Conservation (phyloP, 2,113 vertebrate genomes). For the Ceyx margarethae region DNA sequence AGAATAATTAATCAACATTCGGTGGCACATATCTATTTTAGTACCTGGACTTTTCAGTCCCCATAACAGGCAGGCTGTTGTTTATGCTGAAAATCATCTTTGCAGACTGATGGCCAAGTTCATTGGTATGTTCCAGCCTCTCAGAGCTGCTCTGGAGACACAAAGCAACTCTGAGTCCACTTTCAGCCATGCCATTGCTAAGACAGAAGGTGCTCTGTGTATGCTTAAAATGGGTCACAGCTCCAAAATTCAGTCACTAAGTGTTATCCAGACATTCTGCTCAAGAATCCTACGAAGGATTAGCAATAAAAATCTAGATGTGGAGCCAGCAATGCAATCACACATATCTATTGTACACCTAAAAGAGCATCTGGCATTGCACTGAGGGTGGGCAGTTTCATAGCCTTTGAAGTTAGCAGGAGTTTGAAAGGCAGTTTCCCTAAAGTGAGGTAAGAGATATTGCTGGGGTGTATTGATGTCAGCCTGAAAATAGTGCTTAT, state of each 20-base stretch:
- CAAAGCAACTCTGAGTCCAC: not conserved
- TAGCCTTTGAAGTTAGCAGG: not conserved
- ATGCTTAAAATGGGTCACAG: not conserved
- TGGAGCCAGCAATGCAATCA: not conserved
- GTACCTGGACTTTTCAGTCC: not conserved
- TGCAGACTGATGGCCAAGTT: not conserved
- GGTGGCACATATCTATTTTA: not conserved
- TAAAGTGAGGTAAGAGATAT: not conserved
- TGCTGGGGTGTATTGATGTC: not conserved
- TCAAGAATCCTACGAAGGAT: not conserved
- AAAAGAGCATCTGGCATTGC: not conserved
- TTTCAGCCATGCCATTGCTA: not conserved
- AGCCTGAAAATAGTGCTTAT: not conserved
- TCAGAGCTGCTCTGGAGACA: not conserved
- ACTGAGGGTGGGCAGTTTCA: not conserved
- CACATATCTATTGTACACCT: not conserved
- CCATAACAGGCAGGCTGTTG: not conserved
- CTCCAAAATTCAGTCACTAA: not conserved
- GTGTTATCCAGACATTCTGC: not conserved
- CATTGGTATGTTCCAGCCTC: not conserved
- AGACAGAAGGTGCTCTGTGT: not conserved
- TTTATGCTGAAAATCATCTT: not conserved
- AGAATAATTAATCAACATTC: not conserved
- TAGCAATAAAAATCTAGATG: not conserved
- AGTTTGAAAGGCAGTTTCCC: not conserved